Evolutionary conservation across 2,888 invertebrate genomes (phyloP), one percentile per base, ranked within the genome.

Genomic region (Hirtodrosophila confusa): DNA sequence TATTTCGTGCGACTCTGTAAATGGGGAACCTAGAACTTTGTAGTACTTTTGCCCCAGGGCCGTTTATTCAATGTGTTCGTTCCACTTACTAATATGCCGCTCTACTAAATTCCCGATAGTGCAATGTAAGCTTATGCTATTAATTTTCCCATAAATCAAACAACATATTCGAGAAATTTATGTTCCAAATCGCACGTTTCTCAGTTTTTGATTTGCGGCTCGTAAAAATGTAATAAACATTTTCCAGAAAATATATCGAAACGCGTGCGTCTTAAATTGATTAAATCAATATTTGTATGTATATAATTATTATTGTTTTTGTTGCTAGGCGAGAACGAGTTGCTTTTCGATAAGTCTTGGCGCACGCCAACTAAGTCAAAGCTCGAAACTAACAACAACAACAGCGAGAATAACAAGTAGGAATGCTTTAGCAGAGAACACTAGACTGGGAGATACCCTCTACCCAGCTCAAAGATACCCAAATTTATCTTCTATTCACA

Each of bases 261-360:
- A 84, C 80, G 77, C 84, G 82, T 72, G 55, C 65, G 36, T 43
- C 61, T 48, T 40, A 33, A 77, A 72, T 72, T 77, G 68, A 80
- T 79, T 74, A 83, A 74, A 66, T 58, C 53, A 64, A 60, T 69
- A 45, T 31, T 53, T 36, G 45, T 56, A 67, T 37, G 48, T 53
- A 29, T 39, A 49, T 39, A 41, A 23, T 33, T 17, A 41, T 29
- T 12, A 27, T 41, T 3, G 9, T 23, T 17, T 7, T 27, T 33
- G 11, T 47, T 63, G 64, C 78, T 61, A 64, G 44, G 61, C 60
- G 12, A 36, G 49, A 62, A 45, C 45, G 41, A 51, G 61, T 40
- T 64, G 35, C 24, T 37, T 50, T 50, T 45, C 27, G 70, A 60
- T 71, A 43, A 53, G 36, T 63, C 54, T 73, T 45, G 74, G 57